phyloP scores from a whole-genome alignment of 53 echinoderm and acorn worm genomes.

The Holothuria scabra region DNA sequence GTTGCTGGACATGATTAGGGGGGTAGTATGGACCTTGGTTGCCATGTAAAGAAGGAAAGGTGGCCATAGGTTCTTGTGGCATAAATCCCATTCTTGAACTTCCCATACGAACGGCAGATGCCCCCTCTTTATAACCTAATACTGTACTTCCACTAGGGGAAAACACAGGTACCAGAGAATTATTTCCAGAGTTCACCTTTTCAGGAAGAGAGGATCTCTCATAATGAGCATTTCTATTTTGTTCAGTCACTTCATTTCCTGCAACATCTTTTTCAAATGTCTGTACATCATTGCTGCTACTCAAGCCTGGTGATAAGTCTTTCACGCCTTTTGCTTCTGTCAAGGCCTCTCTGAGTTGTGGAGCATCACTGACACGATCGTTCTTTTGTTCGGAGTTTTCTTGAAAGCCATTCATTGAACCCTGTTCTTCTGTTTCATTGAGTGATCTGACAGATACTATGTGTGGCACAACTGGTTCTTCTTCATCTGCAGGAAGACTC shows the following conservation, averaged over 20 bases:
- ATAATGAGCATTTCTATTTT: too few relatives aligned
- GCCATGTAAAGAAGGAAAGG: neutral
- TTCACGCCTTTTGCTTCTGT: too few relatives aligned
- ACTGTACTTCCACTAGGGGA: slow-evolving; percentile 44
- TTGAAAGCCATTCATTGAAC: too few relatives aligned
- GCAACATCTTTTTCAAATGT: too few relatives aligned
- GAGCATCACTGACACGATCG: too few relatives aligned
- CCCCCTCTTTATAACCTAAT: slow-evolving; percentile 34
- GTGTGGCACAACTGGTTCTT: slow-evolving; percentile 38
- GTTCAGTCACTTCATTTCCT: too few relatives aligned
- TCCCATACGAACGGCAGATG: neutral
- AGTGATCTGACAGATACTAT: slow-evolving; percentile 47
- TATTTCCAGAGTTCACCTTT: neutral
- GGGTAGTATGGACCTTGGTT: neutral
- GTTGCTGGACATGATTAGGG: neutral
- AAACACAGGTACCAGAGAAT: slow-evolving; percentile 10
- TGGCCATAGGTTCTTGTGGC: neutral
- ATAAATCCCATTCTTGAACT: neutral
- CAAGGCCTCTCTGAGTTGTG: too few relatives aligned
- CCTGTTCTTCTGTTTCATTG: neutral
- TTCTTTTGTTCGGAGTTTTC: too few relatives aligned
- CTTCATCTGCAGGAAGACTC: slow-evolving; percentile 2
- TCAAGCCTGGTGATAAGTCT: too few relatives aligned
- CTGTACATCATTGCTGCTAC: too few relatives aligned
- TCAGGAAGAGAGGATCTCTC: too few relatives aligned